Base-by-base conservation (phyloP, 2,113 vertebrate species). In the Zingel zingel region DNA sequence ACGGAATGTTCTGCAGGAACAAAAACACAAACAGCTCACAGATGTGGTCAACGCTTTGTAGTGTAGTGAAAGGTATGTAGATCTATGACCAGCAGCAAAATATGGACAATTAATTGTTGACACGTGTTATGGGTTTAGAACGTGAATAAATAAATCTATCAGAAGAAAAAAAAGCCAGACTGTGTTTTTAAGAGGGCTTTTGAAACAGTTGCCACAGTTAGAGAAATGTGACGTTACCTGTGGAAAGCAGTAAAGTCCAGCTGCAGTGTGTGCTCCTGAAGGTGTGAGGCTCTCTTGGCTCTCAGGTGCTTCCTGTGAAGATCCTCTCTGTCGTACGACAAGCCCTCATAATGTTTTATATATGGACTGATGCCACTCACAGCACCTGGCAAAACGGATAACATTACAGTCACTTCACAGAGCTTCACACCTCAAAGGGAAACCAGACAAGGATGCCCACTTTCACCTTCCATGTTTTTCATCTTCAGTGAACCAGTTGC, bases 201-300 rank as follows among this genome's bases (percentile, higher is more conserved):
- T 58, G 18, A 48, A 70, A 16, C 25, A 16, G 10, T 15, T 16
- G 19, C 3, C 3, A 59, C 43, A 36, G 11, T 30, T 3, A 62
- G 10, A 53, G 15, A 65, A 59, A 58, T 50, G 10, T 18, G 4
- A 63, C 8, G 5, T 73, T 66, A 95, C 94, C 94, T 94, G 56
- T 94, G 90, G 71, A 93, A 93, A 21, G 94, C 96, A 19, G 74
- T 89, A 51, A 97, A 92, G 81, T 95, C 83, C 18, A 96, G 71
- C 14, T 86, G 76, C 54, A 96, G 79, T 2, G 19, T 12, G 0
- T 73, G 53, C 11, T 81, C 77, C 16, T 88, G 50, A 48, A 81
- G 81, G 6, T 67, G 62, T 0, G 69, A 11, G 1, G 79, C 82
- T 25, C 95, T 93, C 43, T 67, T 83, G 67, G 59, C 80, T 67